Base-by-base conservation (phyloP, 2,113 vertebrate genomes). In the Tachysurus fulvidraco region DNA sequence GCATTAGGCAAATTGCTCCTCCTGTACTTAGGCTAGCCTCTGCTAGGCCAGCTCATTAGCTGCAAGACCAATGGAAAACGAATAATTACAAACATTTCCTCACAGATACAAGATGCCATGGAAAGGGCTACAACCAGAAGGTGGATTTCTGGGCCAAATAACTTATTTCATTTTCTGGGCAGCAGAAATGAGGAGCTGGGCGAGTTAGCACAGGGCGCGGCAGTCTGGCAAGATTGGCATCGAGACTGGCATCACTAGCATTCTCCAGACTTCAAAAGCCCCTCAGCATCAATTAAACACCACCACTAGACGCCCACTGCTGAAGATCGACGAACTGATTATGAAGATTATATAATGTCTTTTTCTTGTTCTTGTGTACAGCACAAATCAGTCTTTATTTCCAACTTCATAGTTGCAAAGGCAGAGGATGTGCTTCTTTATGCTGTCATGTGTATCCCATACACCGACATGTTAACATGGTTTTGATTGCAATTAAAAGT, bases 1-100 rank as follows among this genome's bases (percentile, higher is more conserved):
- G 93, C 91, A 94, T 93, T 94, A 92, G 93, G 92, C 93, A 92
- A 94, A 92, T 94, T 76, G 85, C 94, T 95, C 93, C 93, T 89
- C 92, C 92, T 92, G 92, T 92, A 74, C 46, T 59, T 44, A 36
- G 13, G 91, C 54, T 91, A 93, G 94, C 95, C 94, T 94, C 95
- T 94, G 93, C 89, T 91, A 92, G 78, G 77, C 52, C 44, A 86
- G 46, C 60, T 78, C 59, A 67, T 78, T 64, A 85, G 59, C n/a
- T 11, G 44, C 23, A 44, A 67, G 28, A 73, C 21, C 74, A 81
- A 16, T 60, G 23, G 25, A 57, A 78, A 67, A 50, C 64, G 44
- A 83, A 52, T 50, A 52, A 85, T 79, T 64, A 83, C 82, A 83
- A 83, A 83, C 55, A 54, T 60, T 64, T 83, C 64, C 36, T 44